Conservation (phyloP, 2,797 vertebrate genomes). For the Bovichtus diacanthus region DNA sequence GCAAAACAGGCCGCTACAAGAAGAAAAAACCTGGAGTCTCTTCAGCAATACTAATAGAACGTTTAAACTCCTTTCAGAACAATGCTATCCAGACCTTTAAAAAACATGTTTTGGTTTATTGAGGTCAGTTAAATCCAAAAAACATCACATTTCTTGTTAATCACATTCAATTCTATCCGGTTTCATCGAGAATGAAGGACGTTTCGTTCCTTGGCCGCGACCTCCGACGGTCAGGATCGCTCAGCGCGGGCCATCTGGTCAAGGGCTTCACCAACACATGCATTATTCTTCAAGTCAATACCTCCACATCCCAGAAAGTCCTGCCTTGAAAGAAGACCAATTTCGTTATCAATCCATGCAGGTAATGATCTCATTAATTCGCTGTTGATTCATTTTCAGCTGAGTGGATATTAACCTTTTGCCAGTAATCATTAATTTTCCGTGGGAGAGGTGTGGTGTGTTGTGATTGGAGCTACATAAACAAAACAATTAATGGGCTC, state of each 20-base stretch:
- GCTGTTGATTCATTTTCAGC: conserved; percentile 86
- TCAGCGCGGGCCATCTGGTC: conserved; percentile 58
- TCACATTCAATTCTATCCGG: too few relatives aligned
- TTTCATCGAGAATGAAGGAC: neutral
- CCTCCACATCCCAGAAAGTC: conserved; percentile 66
- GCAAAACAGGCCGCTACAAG: conserved; percentile 7
- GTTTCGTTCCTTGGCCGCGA: conserved; percentile 21
- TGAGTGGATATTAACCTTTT: conserved; percentile 89
- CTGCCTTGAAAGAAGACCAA: conserved; percentile 79
- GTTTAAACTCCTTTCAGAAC: too few relatives aligned
- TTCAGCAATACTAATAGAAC: neutral
- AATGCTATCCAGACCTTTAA: neutral
- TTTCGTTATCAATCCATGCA: conserved; percentile 85
- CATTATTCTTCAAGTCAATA: conserved; percentile 82
- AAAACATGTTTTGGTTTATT: neutral
- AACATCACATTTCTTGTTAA: neutral
- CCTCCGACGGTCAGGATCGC: conserved; percentile 41
- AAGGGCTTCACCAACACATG: conserved; percentile 74
- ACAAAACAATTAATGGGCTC: conserved; percentile 80
- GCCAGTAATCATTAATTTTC: conserved; percentile 87
- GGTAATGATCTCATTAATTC: conserved; percentile 88
- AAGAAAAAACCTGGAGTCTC: conserved; percentile 30
- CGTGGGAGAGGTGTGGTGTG: conserved; percentile 79
- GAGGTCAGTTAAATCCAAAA: neutral
- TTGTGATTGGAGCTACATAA: conserved; percentile 77